Evolutionary conservation across 2,797 vertebrate genomes (phyloP), one percentile per base, ranked within the genome.

Genomic region (Poecilia picta): DNA sequence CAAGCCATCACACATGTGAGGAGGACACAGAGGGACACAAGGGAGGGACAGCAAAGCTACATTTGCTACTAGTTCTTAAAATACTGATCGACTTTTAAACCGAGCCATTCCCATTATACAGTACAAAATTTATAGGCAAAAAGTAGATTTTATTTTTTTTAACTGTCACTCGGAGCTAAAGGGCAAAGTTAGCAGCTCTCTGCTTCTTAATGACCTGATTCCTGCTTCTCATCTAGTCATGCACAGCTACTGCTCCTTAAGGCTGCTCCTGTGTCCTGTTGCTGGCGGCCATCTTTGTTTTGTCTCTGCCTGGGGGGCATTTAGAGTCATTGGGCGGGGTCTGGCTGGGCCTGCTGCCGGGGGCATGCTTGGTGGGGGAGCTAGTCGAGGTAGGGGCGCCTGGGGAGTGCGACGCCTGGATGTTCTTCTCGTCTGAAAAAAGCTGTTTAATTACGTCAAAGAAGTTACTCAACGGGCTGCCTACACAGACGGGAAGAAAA

Each of bases 381-480:
- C 96, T 96, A 96, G 97, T 96, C 96, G 97, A 97, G 96, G 95
- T 95, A 94, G 97, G 96, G 89, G 96, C 95, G 95, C 96, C 97
- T 82, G 97, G 96, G 95, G 97, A 93, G 87, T 96, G 97, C 94
- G 97, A 96, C 91, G 96, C 96, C 96, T 98, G 97, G 97, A 97
- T 93, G 87, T 97, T 98, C 97, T 99, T 99, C 96, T 99, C 98
- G 97, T 99, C 98, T 98, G 98, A 98, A 99, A 99, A 99, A 97
- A 99, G 98, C 97, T 99, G 98, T 98, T 99, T 99, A 98, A 99
- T 99, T 98, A 99, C 98, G 97, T 99, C 98, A 98, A 99, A 99
- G 98, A 99, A 99, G 98, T 98, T 99, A 99, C 97, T 98, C 97
- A 99, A 97, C 96, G 98, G 98, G 97, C 98, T 98, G 97, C 98